These are phyloP conservation scores for Tylochromis polylepis DNA, from an alignment of 2,113 vertebrate genomes.

Conservation along the genomic window DNA sequence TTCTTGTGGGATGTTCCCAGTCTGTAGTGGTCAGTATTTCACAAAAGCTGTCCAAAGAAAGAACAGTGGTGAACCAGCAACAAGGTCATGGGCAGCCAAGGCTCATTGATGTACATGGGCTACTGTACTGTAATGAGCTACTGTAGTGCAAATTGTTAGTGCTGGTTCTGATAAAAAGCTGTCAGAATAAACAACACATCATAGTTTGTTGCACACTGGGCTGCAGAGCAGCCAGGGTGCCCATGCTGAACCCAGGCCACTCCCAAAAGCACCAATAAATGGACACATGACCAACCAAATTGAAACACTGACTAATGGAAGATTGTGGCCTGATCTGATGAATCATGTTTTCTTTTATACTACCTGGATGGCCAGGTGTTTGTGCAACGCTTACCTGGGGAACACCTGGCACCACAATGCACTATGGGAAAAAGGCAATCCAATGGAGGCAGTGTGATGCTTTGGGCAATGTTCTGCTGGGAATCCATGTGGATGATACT, in stretches of 20 bases:
- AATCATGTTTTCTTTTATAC: background rate
- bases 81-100: too few relatives aligned
- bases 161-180: background rate
- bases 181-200: background rate
- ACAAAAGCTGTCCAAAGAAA: background rate
- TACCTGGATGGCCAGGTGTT: background rate
- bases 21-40: background rate
- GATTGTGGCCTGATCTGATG: background rate
- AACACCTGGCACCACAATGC: background rate
- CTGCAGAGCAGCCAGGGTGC: background rate
- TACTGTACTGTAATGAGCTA: too few relatives aligned
- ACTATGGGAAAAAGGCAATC: background rate
- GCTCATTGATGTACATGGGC: too few relatives aligned
- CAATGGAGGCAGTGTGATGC: background rate
- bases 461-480: background rate
- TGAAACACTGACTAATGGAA: background rate
- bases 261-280: background rate
- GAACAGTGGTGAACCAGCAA: too few relatives aligned
- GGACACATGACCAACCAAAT: background rate
- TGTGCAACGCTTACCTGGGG: background rate
- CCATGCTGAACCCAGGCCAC: background rate
- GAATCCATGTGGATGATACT: background rate
- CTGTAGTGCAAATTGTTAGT: background rate
- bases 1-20: background rate
- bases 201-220: background rate